phyloP scores from a whole-genome alignment of 2,888 invertebrate species.

The Lamproptera curius region DNA sequence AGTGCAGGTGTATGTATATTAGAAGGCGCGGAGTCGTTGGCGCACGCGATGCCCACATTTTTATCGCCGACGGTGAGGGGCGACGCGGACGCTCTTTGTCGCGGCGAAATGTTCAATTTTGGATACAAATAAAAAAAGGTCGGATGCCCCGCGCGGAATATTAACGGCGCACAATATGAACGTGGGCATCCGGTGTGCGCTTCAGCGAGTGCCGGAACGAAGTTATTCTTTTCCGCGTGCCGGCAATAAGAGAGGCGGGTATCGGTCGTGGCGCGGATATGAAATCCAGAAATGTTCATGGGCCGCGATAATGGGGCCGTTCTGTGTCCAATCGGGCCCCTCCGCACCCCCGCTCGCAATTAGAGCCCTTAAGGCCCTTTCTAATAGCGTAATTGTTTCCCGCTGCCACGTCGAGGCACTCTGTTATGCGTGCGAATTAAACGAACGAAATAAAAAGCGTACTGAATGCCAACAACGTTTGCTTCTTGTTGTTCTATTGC shows the following conservation, averaged over 20 bases:
- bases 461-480: constrained; percentile 44
- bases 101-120: constrained; percentile 78
- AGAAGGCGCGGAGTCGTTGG: constrained; percentile 50
- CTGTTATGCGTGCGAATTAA: constrained; percentile 64
- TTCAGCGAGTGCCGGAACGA: constrained; percentile 74
- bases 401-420: constrained; percentile 58
- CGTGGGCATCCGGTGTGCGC: constrained; percentile 73
- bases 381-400: constrained; percentile 69
- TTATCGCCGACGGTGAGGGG: constrained; percentile 61
- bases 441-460: constrained; percentile 58
- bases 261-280: constrained; percentile 66
- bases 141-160: constrained; percentile 74
- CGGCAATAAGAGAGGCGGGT: constrained; percentile 70
- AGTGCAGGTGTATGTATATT: constrained; percentile 44
- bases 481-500: constrained; percentile 39
- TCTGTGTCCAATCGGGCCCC: constrained; percentile 67
- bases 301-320: constrained; percentile 64
- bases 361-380: constrained; percentile 69
- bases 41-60: constrained; percentile 60
- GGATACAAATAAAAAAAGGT: constrained; percentile 78
- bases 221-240: constrained; percentile 75
- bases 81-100: constrained; percentile 65
- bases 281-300: constrained; percentile 75
- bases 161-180: constrained; percentile 77
- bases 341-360: constrained; percentile 64